Percentiles rank a stretch among this genome's conserved stretches.
Conservation (phyloP, 1,140 invertebrate genomes). For the Listronotus oregonensis region DNA sequence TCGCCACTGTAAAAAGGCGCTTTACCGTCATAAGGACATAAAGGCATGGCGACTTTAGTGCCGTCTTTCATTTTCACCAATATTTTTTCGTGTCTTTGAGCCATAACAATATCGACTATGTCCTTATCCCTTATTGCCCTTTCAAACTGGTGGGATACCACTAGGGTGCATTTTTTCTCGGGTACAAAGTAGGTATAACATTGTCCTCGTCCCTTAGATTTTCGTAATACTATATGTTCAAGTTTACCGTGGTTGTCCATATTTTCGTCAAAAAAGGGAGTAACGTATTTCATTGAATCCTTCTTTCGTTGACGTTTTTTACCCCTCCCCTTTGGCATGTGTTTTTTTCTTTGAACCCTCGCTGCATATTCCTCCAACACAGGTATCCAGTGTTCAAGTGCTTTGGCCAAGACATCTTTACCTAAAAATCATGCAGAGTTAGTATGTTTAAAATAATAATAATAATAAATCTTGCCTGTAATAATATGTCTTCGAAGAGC, state of each 20-base stretch:
- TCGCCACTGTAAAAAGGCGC: constrained; percentile 66
- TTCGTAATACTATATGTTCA: constrained; percentile 64
- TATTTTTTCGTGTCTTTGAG: constrained; percentile 73
- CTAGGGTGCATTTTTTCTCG: constrained; percentile 72
- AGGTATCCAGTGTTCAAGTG: constrained; percentile 72
- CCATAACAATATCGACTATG: constrained; percentile 75
- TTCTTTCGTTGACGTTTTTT: constrained; percentile 67
- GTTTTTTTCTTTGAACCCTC: constrained; percentile 43
- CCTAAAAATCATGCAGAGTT: constrained; percentile 19
- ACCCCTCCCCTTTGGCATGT: constrained; percentile 58
- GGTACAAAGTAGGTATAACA: constrained; percentile 66
- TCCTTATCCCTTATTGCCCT: constrained; percentile 76
- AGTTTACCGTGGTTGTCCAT: constrained; percentile 64
- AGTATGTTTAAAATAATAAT: neutral
- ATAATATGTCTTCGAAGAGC: constrained; percentile 64
- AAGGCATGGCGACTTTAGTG: constrained; percentile 70
- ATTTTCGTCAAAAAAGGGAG: constrained; percentile 71
- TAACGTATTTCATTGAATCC: constrained; percentile 66
- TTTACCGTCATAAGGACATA: constrained; percentile 65
- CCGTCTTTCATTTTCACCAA: constrained; percentile 72
- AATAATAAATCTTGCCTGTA: constrained; percentile 37
- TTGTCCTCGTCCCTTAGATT: constrained; percentile 50
- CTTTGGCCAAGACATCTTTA: constrained; percentile 56
- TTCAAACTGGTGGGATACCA: constrained; percentile 74
- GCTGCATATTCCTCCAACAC: constrained; percentile 67